A percentile compares a stretch with the other conserved stretches of the same genome.
Evolutionary conservation across 2,797 vertebrate genomes (phyloP).

Genomic region (Sebastes minor): DNA sequence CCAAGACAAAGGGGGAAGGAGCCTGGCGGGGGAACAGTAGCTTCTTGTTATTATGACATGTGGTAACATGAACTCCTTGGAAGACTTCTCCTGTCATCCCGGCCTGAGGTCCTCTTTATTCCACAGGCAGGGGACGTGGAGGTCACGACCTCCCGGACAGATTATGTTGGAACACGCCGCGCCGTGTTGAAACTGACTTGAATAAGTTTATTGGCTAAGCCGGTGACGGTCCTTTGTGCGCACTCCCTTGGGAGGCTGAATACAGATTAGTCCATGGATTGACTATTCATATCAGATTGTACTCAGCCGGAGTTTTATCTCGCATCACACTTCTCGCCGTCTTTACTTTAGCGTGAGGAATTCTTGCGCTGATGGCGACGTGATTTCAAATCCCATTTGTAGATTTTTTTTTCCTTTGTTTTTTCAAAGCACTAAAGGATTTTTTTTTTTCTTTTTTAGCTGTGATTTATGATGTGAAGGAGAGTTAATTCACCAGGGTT

Average conservation of each 20-base stretch:
- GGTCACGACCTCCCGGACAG: conserved; percentile 84
- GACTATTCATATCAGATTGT: conserved; percentile 66
- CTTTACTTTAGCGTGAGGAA: conserved; percentile 18
- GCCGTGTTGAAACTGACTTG: conserved; percentile 73
- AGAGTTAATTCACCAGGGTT: background rate
- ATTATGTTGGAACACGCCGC: conserved; percentile 71
- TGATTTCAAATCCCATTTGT: background rate
- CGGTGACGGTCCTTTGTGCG: conserved; percentile 57
- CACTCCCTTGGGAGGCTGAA: conserved; percentile 63
- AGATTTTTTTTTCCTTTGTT: background rate
- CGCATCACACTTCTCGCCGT: conserved; percentile 9
- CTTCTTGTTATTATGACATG: conserved; percentile 91
- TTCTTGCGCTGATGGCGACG: background rate
- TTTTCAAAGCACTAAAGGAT: background rate
- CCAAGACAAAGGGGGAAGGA: conserved; percentile 94
- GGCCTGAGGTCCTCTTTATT: conserved; percentile 84
- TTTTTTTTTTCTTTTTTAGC: background rate
- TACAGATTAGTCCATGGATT: conserved; percentile 73
- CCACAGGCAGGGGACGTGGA: conserved; percentile 81
- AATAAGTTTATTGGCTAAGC: conserved; percentile 74
- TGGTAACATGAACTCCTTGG: conserved; percentile 98
- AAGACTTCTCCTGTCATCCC: conserved; percentile 99
- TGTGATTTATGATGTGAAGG: background rate
- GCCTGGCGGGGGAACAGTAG: conserved; percentile 91
- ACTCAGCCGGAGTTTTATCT: conserved; percentile 31